Percentiles rank a stretch among this genome's conserved stretches.
Evolutionary conservation across 2,888 invertebrate species (phyloP).

Genomic region (Cantharis nigra): DNA sequence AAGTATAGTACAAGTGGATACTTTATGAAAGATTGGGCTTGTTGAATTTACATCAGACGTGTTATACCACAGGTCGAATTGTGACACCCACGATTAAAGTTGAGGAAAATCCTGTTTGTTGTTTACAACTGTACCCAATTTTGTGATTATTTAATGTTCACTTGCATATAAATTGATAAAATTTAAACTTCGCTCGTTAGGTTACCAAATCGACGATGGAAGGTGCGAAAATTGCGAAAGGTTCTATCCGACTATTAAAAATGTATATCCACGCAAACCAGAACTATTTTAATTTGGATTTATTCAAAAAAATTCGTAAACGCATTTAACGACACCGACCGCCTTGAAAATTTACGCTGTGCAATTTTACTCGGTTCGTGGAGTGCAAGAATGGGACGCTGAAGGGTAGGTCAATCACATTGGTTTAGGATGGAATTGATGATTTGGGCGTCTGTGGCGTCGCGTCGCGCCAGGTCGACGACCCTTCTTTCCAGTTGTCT

Average conservation of each 20-base stretch:
- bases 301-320: neutral
- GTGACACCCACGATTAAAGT: neutral
- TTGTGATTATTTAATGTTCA: neutral
- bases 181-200: neutral
- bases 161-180: neutral
- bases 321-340: conserved; percentile 4
- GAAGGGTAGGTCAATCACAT: conserved; percentile 34
- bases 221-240: neutral
- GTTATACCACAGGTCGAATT: neutral
- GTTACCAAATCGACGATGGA: neutral
- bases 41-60: neutral
- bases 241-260: neutral
- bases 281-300: neutral
- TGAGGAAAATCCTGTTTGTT: neutral
- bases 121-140: neutral
- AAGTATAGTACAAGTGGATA: neutral
- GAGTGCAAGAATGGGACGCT: conserved; percentile 25
- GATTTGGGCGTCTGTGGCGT: conserved; percentile 34
- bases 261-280: neutral
- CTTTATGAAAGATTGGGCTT: neutral
- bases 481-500: conserved; percentile 37
- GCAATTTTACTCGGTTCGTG: conserved; percentile 10
- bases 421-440: conserved; percentile 30
- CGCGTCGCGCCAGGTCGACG: conserved; percentile 40
- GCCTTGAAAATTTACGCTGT: conserved; percentile 16